Conservation (phyloP, 2,888 invertebrate genomes). For the Meta bourneti region DNA sequence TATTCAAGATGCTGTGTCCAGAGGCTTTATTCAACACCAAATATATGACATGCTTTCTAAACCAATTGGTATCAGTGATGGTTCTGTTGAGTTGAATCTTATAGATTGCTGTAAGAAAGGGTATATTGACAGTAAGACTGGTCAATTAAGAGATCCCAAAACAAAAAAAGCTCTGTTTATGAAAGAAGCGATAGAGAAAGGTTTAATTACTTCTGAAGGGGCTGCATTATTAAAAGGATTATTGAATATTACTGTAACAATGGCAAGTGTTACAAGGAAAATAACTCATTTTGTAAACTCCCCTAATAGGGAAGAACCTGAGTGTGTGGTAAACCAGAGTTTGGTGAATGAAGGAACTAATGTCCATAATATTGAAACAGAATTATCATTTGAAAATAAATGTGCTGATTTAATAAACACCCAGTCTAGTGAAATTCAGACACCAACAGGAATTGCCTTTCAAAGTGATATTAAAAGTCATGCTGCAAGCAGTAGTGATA, state of each 20-base stretch:
- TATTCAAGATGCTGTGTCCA: conserved; percentile 85
- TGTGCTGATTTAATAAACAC: neutral
- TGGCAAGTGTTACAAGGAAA: conserved; percentile 91
- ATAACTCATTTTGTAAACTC: conserved; percentile 90
- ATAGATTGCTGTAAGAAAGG: conserved; percentile 85
- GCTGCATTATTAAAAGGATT: conserved; percentile 89
- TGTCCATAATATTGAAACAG: neutral
- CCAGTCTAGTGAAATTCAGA: neutral
- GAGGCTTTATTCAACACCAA: conserved; percentile 80
- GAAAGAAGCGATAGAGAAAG: conserved; percentile 76
- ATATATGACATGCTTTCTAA: conserved; percentile 88
- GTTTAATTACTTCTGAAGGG: conserved; percentile 80
- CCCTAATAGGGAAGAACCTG: conserved; percentile 80
- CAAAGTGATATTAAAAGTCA: neutral
- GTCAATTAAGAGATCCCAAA: conserved; percentile 78
- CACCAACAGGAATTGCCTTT: too few species aligned
- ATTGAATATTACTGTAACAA: conserved; percentile 91
- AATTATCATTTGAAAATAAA: neutral
- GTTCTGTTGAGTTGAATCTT: conserved; percentile 89
- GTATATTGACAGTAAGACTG: conserved; percentile 80
- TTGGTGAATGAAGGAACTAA: neutral
- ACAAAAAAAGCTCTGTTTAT: conserved; percentile 77
- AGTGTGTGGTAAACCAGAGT: too few species aligned
- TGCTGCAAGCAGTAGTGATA: neutral
- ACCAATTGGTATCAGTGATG: conserved; percentile 88